phyloP scores from a whole-genome alignment of 2,797 vertebrate genomes.

The Manis pentadactyla region DNA sequence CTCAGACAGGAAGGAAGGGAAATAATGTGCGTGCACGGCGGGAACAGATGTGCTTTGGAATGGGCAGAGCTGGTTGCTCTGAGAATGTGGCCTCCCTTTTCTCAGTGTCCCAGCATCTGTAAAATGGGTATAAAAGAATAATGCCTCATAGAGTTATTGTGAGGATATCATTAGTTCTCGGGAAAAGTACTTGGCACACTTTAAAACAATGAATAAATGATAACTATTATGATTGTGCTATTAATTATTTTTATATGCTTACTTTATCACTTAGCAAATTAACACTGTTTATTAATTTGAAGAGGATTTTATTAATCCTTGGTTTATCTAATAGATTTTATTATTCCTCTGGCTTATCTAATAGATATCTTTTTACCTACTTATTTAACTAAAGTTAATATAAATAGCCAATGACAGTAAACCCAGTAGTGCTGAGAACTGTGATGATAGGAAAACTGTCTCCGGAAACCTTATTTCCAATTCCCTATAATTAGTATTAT shows the following conservation, averaged over 20 bases:
- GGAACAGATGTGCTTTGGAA: not conserved
- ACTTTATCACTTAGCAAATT: not conserved
- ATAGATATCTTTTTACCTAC: not conserved
- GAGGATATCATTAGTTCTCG: not conserved
- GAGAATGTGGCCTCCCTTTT: not conserved
- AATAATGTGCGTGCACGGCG: not conserved
- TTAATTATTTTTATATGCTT: not conserved
- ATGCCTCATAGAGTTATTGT: not conserved
- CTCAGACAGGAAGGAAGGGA: not conserved
- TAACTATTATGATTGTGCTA: not conserved
- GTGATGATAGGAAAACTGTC: not conserved
- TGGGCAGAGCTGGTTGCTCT: not conserved
- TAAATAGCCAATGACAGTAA: conserved; percentile 5
- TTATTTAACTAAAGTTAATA: not conserved
- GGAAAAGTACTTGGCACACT: not conserved
- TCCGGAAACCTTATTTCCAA: not conserved
- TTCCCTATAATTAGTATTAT: not conserved
- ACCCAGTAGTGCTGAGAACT: not conserved
- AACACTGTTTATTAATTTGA: not conserved
- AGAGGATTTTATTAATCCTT: conserved; percentile 10
- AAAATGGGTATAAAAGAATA: not conserved
- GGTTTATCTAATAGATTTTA: not conserved
- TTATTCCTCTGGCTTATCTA: conserved; percentile 19
- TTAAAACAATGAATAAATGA: not conserved
- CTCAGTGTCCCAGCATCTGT: not conserved